Conservation (phyloP, 2,888 invertebrate genomes). For the Galerucella calmariensis region DNA sequence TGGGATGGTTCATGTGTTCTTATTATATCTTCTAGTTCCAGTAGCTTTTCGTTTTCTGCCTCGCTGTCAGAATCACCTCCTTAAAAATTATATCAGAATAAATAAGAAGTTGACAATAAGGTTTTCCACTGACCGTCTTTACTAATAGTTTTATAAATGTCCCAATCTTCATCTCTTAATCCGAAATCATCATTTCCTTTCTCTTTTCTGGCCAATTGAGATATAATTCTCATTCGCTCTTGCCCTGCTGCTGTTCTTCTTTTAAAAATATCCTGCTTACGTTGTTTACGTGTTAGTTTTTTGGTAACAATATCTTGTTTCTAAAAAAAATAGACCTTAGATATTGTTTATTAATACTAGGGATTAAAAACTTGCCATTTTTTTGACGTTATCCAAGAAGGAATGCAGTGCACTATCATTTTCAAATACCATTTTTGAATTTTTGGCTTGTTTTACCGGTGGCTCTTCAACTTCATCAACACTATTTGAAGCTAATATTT, state of each 20-base stretch:
- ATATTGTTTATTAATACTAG: too few species aligned
- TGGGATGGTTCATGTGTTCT: conserved; percentile 83
- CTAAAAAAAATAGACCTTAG: conserved; percentile 53
- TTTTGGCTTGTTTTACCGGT: conserved; percentile 64
- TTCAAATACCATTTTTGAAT: conserved; percentile 62
- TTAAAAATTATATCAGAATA: conserved; percentile 39
- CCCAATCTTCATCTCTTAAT: conserved; percentile 94
- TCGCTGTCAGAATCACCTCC: conserved; percentile 92
- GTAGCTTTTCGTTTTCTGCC: conserved; percentile 87
- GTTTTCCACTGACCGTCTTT: conserved; percentile 64
- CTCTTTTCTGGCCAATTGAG: conserved; percentile 84
- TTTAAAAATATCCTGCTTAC: conserved; percentile 88
- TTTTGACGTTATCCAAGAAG: conserved; percentile 70
- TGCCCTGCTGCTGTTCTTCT: conserved; percentile 92
- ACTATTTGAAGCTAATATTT: conserved; percentile 74
- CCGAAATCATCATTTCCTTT: conserved; percentile 92
- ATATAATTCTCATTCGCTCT: conserved; percentile 94
- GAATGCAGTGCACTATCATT: conserved; percentile 61
- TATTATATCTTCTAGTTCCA: conserved; percentile 87
- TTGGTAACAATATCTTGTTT: conserved; percentile 79
- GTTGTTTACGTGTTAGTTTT: conserved; percentile 79
- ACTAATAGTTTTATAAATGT: conserved; percentile 92
- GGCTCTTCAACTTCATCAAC: conserved; percentile 68
- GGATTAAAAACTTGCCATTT: conserved; percentile 69
- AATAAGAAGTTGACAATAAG: conserved; percentile 21